Evolutionary conservation across 2,797 vertebrate species (phyloP).

Genomic region (Salmo trutta): DNA sequence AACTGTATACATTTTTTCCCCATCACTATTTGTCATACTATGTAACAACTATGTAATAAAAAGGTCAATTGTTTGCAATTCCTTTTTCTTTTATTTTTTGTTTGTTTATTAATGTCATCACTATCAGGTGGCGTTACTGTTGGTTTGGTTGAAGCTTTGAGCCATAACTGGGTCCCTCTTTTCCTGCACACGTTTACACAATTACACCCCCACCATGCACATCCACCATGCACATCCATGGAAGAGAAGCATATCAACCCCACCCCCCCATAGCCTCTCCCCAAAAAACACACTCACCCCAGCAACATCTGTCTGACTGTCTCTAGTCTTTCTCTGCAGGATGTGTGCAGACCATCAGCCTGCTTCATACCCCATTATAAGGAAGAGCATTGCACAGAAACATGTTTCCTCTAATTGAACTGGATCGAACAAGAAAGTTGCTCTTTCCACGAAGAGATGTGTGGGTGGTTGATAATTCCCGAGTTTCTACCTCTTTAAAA

Average conservation of each 20-base stretch:
- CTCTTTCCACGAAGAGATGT: conserved; percentile 5
- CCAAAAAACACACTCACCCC: not conserved
- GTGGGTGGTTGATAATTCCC: conserved; percentile 33
- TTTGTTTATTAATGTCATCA: not conserved
- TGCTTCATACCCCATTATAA: conserved; percentile 22
- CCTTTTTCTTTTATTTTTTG: no score
- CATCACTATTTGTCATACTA: no score
- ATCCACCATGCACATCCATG: not conserved
- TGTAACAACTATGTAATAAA: no score
- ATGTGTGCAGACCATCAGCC: conserved; percentile 11
- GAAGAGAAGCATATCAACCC: not conserved
- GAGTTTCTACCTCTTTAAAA: conserved; percentile 60
- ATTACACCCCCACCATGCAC: not conserved
- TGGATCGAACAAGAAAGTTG: conserved; percentile 31
- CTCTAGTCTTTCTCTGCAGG: not conserved
- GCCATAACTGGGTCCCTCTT: not conserved
- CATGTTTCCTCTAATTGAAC: conserved; percentile 31
- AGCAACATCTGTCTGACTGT: no score
- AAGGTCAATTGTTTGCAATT: no score
- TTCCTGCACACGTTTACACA: not conserved
- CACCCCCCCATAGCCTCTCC: not conserved
- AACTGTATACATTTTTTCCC: no score
- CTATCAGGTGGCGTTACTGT: not conserved
- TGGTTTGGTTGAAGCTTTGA: not conserved
- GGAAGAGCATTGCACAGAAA: conserved; percentile 5